Conservation (phyloP, 2,888 invertebrate genomes). For the Drosophila subsilvestris region DNA sequence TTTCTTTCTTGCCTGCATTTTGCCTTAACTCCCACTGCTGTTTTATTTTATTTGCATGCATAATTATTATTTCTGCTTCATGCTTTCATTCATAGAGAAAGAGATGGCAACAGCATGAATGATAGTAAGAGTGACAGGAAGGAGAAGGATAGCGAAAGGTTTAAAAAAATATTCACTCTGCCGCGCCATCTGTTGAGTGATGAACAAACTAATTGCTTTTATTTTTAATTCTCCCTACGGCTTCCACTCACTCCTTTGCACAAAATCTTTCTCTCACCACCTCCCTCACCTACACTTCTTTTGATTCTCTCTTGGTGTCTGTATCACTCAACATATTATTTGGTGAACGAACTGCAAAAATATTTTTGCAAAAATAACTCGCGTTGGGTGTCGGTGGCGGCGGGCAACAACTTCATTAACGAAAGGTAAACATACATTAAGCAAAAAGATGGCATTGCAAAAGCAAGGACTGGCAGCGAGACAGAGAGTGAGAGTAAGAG, state of each 20-base stretch:
- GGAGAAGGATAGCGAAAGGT: constrained; percentile 32
- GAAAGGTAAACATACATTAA: constrained; percentile 74
- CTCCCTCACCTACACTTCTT: background rate
- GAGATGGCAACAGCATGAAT: background rate
- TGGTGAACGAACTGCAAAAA: constrained; percentile 37
- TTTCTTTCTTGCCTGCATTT: constrained; percentile 44
- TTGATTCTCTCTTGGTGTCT: background rate
- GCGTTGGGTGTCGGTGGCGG: constrained; percentile 41
- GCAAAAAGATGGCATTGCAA: constrained; percentile 30
- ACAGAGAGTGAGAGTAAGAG: background rate
- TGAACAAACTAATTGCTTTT: constrained; percentile 81
- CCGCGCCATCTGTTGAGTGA: constrained; percentile 78
- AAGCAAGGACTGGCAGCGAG: background rate
- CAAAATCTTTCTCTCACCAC: background rate
- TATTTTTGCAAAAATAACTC: constrained; percentile 68
- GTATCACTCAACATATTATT: constrained; percentile 32
- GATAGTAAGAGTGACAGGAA: background rate
- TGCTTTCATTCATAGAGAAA: constrained; percentile 57
- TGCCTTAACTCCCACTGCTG: constrained; percentile 30
- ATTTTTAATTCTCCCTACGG: constrained; percentile 48
- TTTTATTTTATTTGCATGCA: constrained; percentile 56
- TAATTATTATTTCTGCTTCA: constrained; percentile 65
- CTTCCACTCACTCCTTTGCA: background rate
- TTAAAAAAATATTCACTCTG: constrained; percentile 65
- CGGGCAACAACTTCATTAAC: constrained; percentile 78